Conservation (phyloP, 1,140 invertebrate genomes). For the Phymorhynchus buccinoides region DNA sequence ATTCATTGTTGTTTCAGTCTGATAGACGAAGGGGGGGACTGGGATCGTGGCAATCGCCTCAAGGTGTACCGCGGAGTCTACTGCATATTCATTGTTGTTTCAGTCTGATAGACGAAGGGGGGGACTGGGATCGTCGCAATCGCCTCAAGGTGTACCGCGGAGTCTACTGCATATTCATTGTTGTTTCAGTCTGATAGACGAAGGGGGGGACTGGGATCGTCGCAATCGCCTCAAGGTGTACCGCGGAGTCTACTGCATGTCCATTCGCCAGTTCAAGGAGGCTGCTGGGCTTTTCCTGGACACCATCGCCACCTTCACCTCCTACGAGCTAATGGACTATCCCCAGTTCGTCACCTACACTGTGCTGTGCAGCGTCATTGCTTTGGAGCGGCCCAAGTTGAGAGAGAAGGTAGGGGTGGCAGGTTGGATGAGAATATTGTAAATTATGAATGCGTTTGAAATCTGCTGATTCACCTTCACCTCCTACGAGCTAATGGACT, state of each 20-base stretch:
- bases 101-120: too few species aligned
- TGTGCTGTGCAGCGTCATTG: constrained; percentile 89
- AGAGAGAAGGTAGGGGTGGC: constrained; percentile 82
- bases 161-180: too few species aligned
- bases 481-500: constrained; percentile 99
- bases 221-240: constrained; percentile 93
- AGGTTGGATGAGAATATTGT: too few species aligned
- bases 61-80: too few species aligned
- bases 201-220: constrained; percentile 99
- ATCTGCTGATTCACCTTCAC: too few species aligned
- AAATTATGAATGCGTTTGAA: too few species aligned
- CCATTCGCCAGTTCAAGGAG: constrained; percentile 95
- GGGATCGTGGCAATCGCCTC: too few species aligned
- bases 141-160: too few species aligned
- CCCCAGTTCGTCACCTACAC: constrained; percentile 92
- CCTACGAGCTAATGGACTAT: constrained; percentile 99
- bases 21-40: too few species aligned
- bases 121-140: too few species aligned
- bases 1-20: too few species aligned
- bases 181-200: constrained; percentile 84
- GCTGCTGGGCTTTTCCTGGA: constrained; percentile 96
- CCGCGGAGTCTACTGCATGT: constrained; percentile 93
- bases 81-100: too few species aligned
- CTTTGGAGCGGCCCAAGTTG: constrained; percentile 86
- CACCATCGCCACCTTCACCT: constrained; percentile 99